Base-by-base conservation (phyloP, 2,797 vertebrate genomes). In the Dryobates pubescens region DNA sequence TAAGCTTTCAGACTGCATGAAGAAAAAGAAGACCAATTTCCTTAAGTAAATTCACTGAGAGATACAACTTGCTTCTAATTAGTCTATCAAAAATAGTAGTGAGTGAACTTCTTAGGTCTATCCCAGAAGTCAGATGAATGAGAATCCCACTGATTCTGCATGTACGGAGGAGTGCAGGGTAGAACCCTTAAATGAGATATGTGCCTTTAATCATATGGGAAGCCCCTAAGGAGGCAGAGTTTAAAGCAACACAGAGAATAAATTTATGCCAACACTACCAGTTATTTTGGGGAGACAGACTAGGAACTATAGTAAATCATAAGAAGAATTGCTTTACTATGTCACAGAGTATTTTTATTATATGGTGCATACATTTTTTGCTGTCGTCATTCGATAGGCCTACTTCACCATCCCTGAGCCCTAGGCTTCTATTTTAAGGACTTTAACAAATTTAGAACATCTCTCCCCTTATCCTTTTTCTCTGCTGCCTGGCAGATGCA, bases 301-400 rank as follows among this genome's bases (percentile, higher is more conserved):
- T 81, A 76, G 27, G 15, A 51, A 73, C 30, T 86, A 17, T 10
- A 85, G 62, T n/a, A 93, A 95, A 94, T 84, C 79, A 77, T 30
- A 86, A 78, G 36, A 67, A 61, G 15, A 70, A 82, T 88, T 89
- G 70, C 24, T 93, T 85, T 92, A 70, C 29, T 86, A 23, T 75
- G 61, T 92, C 71, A 70, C 5, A 67, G 32, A 75, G 8, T 67
- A 57, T 70, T 89, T 94, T 88, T 83, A 62, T 70, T 80, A 64
- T 32, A 32, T 10, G 19, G 5, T 63, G 12, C 30, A 71, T 76
- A 20, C 67, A 89, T 94, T 59, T 95, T 95, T 91, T 68, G n/a
- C 56, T 86, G 20, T 78, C 73, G 82, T 82, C 54, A 69, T 77
- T 73, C 4, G 0, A 11, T 71, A 89, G 36, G 69, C 22, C 56